Evolutionary conservation across 2,888 invertebrate genomes (phyloP).

Genomic region (Xestia rhomboidea): DNA sequence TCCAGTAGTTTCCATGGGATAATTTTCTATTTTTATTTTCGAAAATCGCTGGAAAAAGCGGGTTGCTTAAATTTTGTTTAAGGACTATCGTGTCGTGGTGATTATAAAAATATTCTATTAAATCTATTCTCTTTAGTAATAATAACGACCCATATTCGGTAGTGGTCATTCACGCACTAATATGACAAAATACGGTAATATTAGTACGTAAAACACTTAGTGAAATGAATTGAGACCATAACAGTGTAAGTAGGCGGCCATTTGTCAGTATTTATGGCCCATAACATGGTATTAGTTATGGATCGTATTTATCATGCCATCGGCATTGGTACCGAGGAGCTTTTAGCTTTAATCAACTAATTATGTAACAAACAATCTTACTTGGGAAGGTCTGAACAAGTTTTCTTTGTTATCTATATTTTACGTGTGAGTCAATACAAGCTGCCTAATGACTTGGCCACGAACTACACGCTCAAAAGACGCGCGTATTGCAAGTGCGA

Average conservation of each 20-base stretch:
- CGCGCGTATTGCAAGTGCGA: not conserved
- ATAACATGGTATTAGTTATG: conserved; percentile 52
- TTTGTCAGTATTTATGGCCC: conserved; percentile 59
- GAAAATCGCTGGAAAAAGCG: not conserved
- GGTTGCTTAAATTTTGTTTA: not conserved
- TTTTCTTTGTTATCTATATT: conserved; percentile 17
- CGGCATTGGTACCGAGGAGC: not conserved
- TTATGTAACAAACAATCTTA: conserved; percentile 37
- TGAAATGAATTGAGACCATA: conserved; percentile 51
- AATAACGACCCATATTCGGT: not conserved
- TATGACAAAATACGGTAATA: conserved; percentile 41
- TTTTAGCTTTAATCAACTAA: conserved; percentile 51
- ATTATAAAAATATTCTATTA: not conserved
- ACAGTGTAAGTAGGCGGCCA: conserved; percentile 43
- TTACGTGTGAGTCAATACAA: not conserved
- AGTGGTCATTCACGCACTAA: not conserved
- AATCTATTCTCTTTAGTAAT: not conserved
- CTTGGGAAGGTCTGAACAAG: conserved; percentile 13
- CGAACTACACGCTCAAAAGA: not conserved
- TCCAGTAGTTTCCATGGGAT: not conserved
- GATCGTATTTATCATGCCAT: conserved; percentile 43
- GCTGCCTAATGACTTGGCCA: not conserved
- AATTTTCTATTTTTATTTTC: too few relatives aligned
- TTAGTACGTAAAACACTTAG: conserved; percentile 54
- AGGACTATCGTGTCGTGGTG: not conserved